Evolutionary conservation across 2,888 invertebrate species (phyloP), one percentile per base, ranked within the genome.

Genomic region (Apamea anceps): DNA sequence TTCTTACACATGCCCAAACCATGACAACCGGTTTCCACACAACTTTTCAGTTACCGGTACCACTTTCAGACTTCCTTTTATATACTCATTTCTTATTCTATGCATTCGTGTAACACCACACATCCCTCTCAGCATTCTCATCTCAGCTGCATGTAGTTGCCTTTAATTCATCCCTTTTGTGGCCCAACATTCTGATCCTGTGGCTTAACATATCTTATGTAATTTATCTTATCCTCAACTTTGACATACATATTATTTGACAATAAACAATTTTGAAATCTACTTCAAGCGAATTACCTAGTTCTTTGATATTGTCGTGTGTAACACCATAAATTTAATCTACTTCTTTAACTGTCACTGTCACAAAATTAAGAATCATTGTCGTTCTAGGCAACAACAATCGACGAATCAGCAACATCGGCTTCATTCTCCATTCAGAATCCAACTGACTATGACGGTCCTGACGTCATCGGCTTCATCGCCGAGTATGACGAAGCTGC

Each of bases 401-500:
- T 75, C 45, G 91, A 93, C 3, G 72, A 89, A 80, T 92, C 93
- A 42, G 93, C 96, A 57, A 93, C 94, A 42, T 94, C 96, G 57
- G 93, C 92, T 0, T 93, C 92, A 2, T 96, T 96, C 76, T 63
- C 82, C 21, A 92, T 96, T 12, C 85, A 88, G n/a, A 88, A 87
- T 6, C 94, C 94, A 48, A 85, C 82, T 0, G 66, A 84, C n/a
- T 85, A 90, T 3, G 89, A 90, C 13, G 94, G 94, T 0, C 96
- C 96, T 12, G 81, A 89, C 0, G 87, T 96, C 10, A 88, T 93
- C 37, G 96, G 95, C 0, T 95, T 91, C 81, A 93, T 91, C 13
- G 93, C 95, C 0, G 95, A 95, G 83, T 97, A 96, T 75, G 96
- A 97, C 48, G 91, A 92, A 75, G 81, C 82, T 3, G 91, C 90